Evolutionary conservation across 1,140 invertebrate species (phyloP).

Genomic region (Brachionus sp.): DNA sequence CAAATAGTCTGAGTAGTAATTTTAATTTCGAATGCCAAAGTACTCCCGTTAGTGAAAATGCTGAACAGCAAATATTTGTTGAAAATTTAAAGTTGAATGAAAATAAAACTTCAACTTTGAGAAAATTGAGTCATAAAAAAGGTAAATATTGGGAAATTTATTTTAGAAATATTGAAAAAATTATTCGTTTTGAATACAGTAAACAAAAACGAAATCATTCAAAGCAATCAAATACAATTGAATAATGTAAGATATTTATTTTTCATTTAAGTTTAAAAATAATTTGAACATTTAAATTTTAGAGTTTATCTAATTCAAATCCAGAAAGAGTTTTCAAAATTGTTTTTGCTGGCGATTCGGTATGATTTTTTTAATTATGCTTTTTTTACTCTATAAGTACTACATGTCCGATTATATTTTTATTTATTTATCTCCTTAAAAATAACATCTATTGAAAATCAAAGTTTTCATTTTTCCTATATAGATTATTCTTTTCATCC

Average conservation of each 20-base stretch:
- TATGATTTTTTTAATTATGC: neutral
- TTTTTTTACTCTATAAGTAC: too few species aligned
- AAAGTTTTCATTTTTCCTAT: too few species aligned
- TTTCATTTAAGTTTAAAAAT: neutral
- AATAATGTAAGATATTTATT: neutral
- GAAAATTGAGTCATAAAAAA: neutral
- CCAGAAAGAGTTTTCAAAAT: constrained; percentile 45
- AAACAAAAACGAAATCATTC: neutral
- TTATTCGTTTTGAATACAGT: neutral
- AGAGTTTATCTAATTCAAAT: neutral
- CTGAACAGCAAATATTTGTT: neutral
- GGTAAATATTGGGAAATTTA: neutral
- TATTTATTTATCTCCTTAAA: too few species aligned
- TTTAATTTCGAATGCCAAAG: constrained; percentile 6
- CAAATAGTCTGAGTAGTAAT: neutral
- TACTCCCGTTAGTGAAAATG: neutral
- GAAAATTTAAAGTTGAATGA: neutral
- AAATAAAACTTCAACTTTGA: neutral
- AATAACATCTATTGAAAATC: too few species aligned
- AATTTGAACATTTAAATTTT: neutral
- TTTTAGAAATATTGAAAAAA: neutral
- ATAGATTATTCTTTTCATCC: too few species aligned
- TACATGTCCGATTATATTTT: too few species aligned
- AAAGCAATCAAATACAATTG: neutral
- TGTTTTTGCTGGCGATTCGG: constrained; percentile 55